phyloP scores from a whole-genome alignment of 2,888 invertebrate genomes.

The Archips xylosteana region DNA sequence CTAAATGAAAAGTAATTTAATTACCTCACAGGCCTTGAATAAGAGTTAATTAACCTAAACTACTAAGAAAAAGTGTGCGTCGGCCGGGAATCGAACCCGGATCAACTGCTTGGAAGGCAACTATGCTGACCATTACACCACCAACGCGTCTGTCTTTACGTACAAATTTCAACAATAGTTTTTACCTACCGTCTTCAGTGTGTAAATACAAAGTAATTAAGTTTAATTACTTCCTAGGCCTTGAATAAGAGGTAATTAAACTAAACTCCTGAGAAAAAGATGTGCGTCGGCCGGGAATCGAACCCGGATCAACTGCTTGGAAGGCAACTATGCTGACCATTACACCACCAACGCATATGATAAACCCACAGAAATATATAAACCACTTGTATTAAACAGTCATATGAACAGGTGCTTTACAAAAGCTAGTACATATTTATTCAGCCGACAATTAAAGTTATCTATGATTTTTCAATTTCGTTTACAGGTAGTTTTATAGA shows the following conservation, averaged over 20 bases:
- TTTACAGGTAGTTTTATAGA: too few species aligned
- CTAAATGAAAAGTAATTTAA: not conserved
- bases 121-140: conserved; percentile 87
- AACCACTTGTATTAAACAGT: too few species aligned
- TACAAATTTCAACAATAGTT: too few species aligned
- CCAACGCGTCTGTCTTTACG: conserved; percentile 66
- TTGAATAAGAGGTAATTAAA: not conserved
- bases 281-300: conserved; percentile 74
- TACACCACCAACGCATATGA: conserved; percentile 82
- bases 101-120: conserved; percentile 87
- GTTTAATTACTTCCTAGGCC: not conserved
- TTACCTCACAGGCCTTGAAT: too few species aligned
- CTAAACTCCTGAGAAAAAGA: not conserved
- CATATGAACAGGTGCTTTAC: too few species aligned
- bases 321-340: conserved; percentile 87
- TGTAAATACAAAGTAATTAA: not conserved
- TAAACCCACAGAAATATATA: too few species aligned
- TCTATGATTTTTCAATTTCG: too few species aligned
- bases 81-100: conserved; percentile 76
- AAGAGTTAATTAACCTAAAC: not conserved
- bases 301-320: conserved; percentile 87
- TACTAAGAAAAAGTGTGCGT: not conserved
- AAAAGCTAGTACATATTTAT: not conserved
- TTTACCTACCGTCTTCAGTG: conserved; percentile 7
- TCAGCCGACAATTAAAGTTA: not conserved